phyloP scores from a whole-genome alignment of 2,797 vertebrate species.

The Heliangelus exortis region DNA sequence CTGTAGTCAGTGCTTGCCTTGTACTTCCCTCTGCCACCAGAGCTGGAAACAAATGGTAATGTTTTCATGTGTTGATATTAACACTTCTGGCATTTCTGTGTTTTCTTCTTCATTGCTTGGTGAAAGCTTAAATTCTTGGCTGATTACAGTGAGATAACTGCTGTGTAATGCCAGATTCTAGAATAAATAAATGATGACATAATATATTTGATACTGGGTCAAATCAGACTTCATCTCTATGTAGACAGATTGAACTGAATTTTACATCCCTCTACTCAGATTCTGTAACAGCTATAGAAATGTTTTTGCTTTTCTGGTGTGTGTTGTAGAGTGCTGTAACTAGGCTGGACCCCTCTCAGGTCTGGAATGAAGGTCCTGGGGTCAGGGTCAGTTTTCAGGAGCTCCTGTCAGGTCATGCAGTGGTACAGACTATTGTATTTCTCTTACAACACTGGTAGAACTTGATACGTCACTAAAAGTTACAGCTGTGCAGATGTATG shows the following conservation, averaged over 20 bases:
- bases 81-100: neutral
- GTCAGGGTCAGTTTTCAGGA: neutral
- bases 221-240: conserved; percentile 17
- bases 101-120: neutral
- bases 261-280: neutral
- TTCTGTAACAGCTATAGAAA: neutral
- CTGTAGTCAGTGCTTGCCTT: neutral
- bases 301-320: neutral
- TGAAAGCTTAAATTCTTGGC: conserved; percentile 19
- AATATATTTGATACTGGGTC: conserved; percentile 12
- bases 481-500: accelerated
- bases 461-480: neutral
- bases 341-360: neutral
- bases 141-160: neutral
- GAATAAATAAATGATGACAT: conserved; percentile 42
- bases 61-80: conserved; percentile 32
- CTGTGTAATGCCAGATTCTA: conserved; percentile 38
- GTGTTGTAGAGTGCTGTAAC: neutral
- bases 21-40: neutral
- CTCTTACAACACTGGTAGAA: neutral
- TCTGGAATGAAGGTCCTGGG: neutral
- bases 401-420: accelerated
- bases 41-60: neutral
- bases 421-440: neutral
- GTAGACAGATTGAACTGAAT: neutral